These are phyloP conservation scores for Periophthalmodon schlosseri DNA, from an alignment of 2,113 vertebrate species.

Conservation along the genomic window DNA sequence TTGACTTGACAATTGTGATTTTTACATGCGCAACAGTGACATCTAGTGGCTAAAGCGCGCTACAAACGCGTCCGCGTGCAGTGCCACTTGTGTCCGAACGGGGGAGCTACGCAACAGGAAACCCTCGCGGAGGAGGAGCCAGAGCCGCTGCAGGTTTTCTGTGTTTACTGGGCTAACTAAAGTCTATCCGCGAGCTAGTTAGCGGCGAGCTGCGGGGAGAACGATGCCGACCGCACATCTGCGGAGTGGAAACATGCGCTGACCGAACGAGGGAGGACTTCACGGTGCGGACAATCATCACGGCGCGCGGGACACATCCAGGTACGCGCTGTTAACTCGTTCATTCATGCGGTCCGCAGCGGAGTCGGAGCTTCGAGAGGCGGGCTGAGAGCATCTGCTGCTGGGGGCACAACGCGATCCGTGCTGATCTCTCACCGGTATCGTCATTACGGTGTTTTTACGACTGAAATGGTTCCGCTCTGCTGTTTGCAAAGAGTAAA, in stretches of 20 bases:
- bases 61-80: neutral
- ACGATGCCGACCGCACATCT: neutral
- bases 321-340: slow-evolving; percentile 26
- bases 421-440: slow-evolving; percentile 60
- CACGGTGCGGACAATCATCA: slow-evolving; percentile 16
- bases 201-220: slow-evolving; percentile 27
- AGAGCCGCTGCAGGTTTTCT: slow-evolving; percentile 37
- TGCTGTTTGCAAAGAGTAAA: neutral
- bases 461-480: slow-evolving; percentile 32
- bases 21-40: slow-evolving; percentile 34
- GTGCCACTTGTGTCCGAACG: neutral
- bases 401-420: slow-evolving; percentile 41
- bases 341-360: slow-evolving; percentile 51
- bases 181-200: slow-evolving; percentile 68
- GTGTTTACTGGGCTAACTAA: slow-evolving; percentile 41
- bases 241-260: slow-evolving; percentile 37
- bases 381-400: slow-evolving; percentile 42
- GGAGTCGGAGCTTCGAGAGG: slow-evolving; percentile 54
- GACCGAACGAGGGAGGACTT: neutral
- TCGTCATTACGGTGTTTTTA: slow-evolving; percentile 46
- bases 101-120: slow-evolving; percentile 34
- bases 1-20: too few species aligned
- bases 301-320: neutral
- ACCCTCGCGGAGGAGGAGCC: slow-evolving; percentile 31
- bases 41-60: slow-evolving; percentile 5